These are phyloP conservation scores for Coenonympha glycerion DNA, from an alignment of 2,888 invertebrate genomes.

Conservation along the genomic window DNA sequence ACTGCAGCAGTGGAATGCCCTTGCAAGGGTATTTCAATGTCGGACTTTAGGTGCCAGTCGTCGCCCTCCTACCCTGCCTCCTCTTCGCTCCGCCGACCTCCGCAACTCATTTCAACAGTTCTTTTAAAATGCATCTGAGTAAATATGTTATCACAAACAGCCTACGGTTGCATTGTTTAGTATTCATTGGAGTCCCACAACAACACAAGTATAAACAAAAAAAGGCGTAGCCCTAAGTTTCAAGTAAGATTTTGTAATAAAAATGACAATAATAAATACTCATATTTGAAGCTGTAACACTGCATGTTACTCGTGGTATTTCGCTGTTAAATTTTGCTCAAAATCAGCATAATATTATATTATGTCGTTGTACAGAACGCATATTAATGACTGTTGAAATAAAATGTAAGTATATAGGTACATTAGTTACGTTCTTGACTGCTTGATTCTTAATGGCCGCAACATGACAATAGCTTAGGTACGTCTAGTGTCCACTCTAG, in stretches of 20 bases:
- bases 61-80: slow-evolving; percentile 60
- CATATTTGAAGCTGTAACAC: no score
- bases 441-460: no score
- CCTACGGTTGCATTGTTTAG: slow-evolving; percentile 15
- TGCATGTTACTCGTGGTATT: no score
- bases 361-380: no score
- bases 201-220: slow-evolving; percentile 2
- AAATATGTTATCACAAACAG: slow-evolving; percentile 46
- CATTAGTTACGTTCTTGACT: no score
- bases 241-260: not conserved
- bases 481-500: no score
- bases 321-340: no score
- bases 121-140: slow-evolving; percentile 43
- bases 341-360: no score
- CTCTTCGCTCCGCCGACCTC: slow-evolving; percentile 40
- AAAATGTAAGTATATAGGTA: no score
- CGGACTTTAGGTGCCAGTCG: slow-evolving; percentile 65
- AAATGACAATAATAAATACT: not conserved
- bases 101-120: slow-evolving; percentile 40
- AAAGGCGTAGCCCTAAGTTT: not conserved
- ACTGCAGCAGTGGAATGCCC: slow-evolving; percentile 68
- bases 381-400: no score
- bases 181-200: slow-evolving; percentile 12
- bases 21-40: slow-evolving; percentile 69
- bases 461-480: no score